Conservation (phyloP, 2,888 invertebrate species). For the Punctoribates punctum region DNA sequence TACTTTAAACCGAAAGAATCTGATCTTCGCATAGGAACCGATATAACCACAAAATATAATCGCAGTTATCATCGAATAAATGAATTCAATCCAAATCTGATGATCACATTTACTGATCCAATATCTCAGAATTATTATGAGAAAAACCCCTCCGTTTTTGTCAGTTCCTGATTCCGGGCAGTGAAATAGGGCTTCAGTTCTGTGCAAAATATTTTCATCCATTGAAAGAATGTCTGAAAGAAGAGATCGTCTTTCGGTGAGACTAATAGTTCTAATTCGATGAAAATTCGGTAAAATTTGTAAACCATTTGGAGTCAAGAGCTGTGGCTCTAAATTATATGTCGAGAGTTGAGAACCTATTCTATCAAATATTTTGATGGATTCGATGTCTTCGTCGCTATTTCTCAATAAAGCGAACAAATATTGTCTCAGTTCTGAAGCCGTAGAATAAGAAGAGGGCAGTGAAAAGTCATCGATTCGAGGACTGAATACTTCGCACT, state of each 20-base stretch:
- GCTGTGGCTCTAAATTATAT: neutral
- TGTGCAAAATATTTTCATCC: neutral
- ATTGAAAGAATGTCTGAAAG: conserved; percentile 22
- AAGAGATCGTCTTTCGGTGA: neutral
- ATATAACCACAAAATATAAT: conserved; percentile 25
- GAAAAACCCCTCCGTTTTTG: neutral
- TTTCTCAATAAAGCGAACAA: conserved; percentile 33
- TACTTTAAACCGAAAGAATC: neutral
- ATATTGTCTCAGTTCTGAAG: conserved; percentile 9
- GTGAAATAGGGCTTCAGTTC: neutral
- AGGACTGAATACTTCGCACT: conserved; percentile 22
- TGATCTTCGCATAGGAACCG: neutral
- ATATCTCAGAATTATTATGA: conserved; percentile 17
- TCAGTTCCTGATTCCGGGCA: neutral
- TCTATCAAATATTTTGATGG: conserved; percentile 11
- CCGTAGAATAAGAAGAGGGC: neutral
- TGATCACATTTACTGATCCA: conserved; percentile 22
- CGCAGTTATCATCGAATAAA: neutral
- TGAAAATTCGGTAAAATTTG: conserved; percentile 26
- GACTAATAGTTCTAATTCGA: neutral
- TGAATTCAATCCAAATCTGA: conserved; percentile 42
- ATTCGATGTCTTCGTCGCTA: conserved; percentile 5
- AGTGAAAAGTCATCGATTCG: conserved; percentile 40
- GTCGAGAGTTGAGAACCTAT: neutral
- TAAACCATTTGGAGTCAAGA: conserved; percentile 19